Evolutionary conservation across 2,888 invertebrate genomes (phyloP).

Genomic region (Yponomeuta plumbellus): DNA sequence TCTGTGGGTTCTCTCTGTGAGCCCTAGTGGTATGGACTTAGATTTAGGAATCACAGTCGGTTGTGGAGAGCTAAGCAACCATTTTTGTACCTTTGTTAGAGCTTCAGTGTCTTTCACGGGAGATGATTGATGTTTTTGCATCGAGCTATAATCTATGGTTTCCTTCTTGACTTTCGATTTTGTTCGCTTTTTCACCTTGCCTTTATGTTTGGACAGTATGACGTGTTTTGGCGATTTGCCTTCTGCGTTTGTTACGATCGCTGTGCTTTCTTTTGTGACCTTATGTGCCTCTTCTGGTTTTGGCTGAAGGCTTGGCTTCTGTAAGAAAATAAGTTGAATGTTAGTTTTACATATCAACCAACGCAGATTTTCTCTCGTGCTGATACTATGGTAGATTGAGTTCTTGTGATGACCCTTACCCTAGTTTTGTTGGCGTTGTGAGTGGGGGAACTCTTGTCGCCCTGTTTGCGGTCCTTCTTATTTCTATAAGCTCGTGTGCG

Average conservation of each 20-base stretch:
- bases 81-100: constrained; percentile 88
- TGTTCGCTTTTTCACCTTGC: constrained; percentile 62
- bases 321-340: constrained; percentile 26
- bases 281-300: constrained; percentile 56
- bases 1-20: constrained; percentile 73
- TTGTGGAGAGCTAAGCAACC: constrained; percentile 85
- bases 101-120: constrained; percentile 76
- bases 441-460: constrained; percentile 62
- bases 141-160: constrained; percentile 86
- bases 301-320: constrained; percentile 56
- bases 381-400: background rate
- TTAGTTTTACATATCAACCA: background rate
- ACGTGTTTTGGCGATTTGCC: constrained; percentile 76
- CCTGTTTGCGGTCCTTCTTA: constrained; percentile 65
- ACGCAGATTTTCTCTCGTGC: background rate
- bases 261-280: constrained; percentile 60
- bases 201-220: constrained; percentile 66
- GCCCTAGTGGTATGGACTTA: constrained; percentile 87
- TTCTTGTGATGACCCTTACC: constrained; percentile 38
- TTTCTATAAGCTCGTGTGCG: constrained; percentile 76
- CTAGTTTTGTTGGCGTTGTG: constrained; percentile 67
- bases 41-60: constrained; percentile 83
- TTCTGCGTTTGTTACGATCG: constrained; percentile 64
- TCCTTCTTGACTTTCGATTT: constrained; percentile 81
- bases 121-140: constrained; percentile 77